Conservation (phyloP, 2,797 vertebrate species). For the Lates japonicus region DNA sequence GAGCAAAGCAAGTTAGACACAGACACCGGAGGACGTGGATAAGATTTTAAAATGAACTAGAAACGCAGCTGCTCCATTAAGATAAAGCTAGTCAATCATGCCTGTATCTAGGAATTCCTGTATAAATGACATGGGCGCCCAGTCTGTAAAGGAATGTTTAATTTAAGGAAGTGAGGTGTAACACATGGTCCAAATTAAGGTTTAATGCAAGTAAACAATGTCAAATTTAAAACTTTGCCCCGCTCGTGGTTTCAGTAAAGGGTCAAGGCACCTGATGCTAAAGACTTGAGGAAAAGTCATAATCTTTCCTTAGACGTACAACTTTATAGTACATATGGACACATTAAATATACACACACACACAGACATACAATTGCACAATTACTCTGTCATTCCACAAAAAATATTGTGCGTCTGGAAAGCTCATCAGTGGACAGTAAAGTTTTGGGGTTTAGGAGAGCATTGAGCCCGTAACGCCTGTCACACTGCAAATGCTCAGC, state of each 20-base stretch:
- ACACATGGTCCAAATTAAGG: neutral
- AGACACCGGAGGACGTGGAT: neutral
- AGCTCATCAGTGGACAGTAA: conserved; percentile 17
- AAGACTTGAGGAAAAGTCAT: neutral
- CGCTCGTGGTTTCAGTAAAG: neutral
- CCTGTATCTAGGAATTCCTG: neutral
- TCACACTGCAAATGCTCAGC: conserved; percentile 36
- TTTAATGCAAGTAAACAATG: neutral
- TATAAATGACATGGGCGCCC: neutral
- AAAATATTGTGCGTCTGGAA: conserved; percentile 27
- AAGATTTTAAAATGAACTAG: no score
- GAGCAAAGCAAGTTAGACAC: neutral
- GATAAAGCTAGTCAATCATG: neutral
- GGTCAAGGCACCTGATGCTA: neutral
- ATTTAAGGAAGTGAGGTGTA: neutral
- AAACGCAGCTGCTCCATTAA: neutral
- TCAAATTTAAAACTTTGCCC: neutral
- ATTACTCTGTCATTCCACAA: conserved; percentile 7
- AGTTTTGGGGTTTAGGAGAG: conserved; percentile 6
- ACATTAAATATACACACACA: neutral
- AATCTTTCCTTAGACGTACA: neutral
- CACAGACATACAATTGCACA: conserved; percentile 6
- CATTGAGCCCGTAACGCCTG: conserved; percentile 8
- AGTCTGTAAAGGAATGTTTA: neutral
- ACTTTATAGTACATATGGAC: neutral